Evolutionary conservation across 2,888 invertebrate genomes (phyloP).

Genomic region (Lithophane leautieri): DNA sequence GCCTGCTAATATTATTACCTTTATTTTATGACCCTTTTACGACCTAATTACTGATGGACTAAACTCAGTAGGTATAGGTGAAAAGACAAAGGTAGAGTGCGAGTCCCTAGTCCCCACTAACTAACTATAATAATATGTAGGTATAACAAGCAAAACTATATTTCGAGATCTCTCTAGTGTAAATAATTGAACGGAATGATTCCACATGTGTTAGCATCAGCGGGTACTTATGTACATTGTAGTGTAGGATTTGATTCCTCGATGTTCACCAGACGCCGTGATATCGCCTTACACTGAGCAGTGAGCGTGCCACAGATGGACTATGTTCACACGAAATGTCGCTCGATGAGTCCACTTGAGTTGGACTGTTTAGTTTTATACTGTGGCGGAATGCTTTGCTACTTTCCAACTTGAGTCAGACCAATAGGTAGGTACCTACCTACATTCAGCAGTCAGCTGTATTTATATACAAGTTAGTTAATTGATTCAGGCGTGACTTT

Average conservation of each 20-base stretch:
- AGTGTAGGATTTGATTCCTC: constrained; percentile 80
- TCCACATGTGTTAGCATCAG: constrained; percentile 83
- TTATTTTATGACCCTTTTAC: not conserved
- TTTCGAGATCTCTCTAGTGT: constrained; percentile 37
- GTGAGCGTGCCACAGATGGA: constrained; percentile 71
- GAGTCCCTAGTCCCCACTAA: not conserved
- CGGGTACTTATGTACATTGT: constrained; percentile 69
- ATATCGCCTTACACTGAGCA: constrained; percentile 85
- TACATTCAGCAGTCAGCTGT: constrained; percentile 10
- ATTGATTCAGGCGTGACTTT: too few relatives aligned
- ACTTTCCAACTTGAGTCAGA: constrained; percentile 50
- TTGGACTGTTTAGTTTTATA: constrained; percentile 60
- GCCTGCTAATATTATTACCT: too few relatives aligned
- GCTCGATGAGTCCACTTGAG: constrained; percentile 72
- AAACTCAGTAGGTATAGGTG: not conserved
- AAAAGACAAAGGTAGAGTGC: not conserved
- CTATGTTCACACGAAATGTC: constrained; percentile 86
- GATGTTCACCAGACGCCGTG: constrained; percentile 86
- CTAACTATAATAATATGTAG: constrained; percentile 1
- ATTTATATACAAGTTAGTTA: not conserved
- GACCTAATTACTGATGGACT: not conserved
- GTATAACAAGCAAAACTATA: constrained; percentile 47
- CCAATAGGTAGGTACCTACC: not conserved
- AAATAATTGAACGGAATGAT: constrained; percentile 75
- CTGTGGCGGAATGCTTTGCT: constrained; percentile 45